These are phyloP conservation scores for Styela clava DNA, from an alignment of 23 tunicate genomes.

Conservation along the genomic window DNA sequence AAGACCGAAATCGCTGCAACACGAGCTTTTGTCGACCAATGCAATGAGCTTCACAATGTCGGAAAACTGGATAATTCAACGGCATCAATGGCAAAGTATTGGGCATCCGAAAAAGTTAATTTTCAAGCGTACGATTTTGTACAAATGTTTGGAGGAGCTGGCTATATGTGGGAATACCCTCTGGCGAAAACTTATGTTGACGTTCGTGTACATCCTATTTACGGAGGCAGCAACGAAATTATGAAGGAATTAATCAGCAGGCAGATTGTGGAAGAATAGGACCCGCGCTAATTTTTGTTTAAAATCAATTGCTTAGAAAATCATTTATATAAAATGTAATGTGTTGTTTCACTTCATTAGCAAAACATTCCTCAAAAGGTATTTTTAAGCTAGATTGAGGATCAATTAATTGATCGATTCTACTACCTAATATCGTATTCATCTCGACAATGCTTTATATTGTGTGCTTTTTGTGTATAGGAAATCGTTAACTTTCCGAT, in stretches of 20 bases:
- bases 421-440: too few species aligned
- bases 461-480: too few species aligned
- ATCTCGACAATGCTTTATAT: too few species aligned
- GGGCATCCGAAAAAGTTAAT: constrained; percentile 55
- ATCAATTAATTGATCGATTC: too few species aligned
- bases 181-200: constrained; percentile 87
- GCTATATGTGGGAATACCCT: constrained; percentile 99
- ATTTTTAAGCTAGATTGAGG: too few species aligned
- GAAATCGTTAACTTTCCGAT: too few species aligned
- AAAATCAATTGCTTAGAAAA: too few species aligned
- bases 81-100: constrained; percentile 98
- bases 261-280: constrained; percentile 29
- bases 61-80: constrained; percentile 75
- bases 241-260: constrained; percentile 97
- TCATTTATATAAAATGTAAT: too few species aligned
- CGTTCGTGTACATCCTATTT: constrained; percentile 86
- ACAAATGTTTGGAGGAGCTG: constrained; percentile 96
- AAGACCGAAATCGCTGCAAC: constrained; percentile 90
- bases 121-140: constrained; percentile 39
- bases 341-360: too few species aligned
- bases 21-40: constrained; percentile 76
- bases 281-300: too few species aligned
- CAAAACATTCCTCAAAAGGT: too few species aligned
- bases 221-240: constrained; percentile 98
- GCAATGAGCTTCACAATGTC: constrained; percentile 73